Conservation (phyloP, 2,888 invertebrate species). For the Eugnorisma glareosa region DNA sequence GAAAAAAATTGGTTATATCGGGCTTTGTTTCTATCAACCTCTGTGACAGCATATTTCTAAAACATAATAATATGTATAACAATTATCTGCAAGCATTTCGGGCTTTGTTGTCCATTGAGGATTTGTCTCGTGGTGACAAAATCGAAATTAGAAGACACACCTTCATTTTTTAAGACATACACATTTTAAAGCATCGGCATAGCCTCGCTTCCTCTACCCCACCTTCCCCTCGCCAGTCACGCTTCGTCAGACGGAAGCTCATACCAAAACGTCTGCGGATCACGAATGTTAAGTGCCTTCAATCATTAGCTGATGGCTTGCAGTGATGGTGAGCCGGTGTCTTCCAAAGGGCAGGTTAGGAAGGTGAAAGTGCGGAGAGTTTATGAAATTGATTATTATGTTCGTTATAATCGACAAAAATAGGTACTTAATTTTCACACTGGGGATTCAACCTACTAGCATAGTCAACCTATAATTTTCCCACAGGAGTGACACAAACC, state of each 20-base stretch:
- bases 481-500: no score
- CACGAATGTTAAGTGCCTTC: constrained; percentile 81
- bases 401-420: background rate
- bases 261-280: constrained; percentile 65
- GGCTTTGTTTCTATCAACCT: no score
- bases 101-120: background rate
- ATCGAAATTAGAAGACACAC: background rate
- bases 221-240: constrained; percentile 68
- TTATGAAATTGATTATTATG: constrained; percentile 16
- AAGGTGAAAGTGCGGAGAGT: constrained; percentile 13
- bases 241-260: constrained; percentile 77
- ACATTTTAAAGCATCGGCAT: background rate
- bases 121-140: background rate
- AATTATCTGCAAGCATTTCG: background rate
- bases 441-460: no score
- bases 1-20: background rate
- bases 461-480: no score
- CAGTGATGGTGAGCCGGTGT: constrained; percentile 44
- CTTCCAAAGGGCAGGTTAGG: constrained; percentile 29
- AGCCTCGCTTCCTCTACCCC: constrained; percentile 35
- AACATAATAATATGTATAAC: background rate
- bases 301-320: constrained; percentile 67
- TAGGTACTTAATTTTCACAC: no score
- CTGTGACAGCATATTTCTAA: no score
- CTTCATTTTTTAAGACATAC: background rate